These are phyloP conservation scores for Anarhynchus alexandrinus DNA, from an alignment of 2,113 vertebrate genomes.

Conservation along the genomic window DNA sequence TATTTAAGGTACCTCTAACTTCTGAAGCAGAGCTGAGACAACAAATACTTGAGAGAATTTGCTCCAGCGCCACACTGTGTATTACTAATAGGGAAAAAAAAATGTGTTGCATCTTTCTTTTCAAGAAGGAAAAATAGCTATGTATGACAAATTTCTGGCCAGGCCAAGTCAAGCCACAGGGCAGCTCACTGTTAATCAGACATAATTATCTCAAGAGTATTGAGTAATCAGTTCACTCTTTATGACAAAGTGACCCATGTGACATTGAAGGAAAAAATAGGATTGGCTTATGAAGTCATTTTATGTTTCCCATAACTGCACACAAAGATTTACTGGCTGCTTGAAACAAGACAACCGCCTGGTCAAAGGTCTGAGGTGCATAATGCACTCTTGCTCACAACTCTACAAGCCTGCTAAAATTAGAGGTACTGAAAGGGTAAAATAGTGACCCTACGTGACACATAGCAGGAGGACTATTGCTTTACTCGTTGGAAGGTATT, in stretches of 20 bases:
- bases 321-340: conserved; percentile 3
- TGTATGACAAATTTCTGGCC: neutral
- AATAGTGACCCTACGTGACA: neutral
- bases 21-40: neutral
- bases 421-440: neutral
- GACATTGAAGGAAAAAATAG: conserved; percentile 20
- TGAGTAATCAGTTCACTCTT: conserved; percentile 44
- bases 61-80: neutral
- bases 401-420: neutral
- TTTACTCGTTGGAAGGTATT: rapidly evolving
- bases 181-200: neutral
- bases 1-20: neutral
- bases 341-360: neutral
- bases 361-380: neutral
- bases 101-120: neutral
- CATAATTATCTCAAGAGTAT: conserved; percentile 28
- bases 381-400: neutral
- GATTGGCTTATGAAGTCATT: conserved; percentile 39
- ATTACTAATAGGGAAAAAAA: neutral
- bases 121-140: neutral
- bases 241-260: conserved; percentile 20
- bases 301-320: neutral
- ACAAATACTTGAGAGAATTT: neutral
- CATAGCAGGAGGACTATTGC: neutral
- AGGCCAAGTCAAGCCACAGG: neutral